Conservation (phyloP, 2,888 invertebrate species). For the Hemaris fuciformis region DNA sequence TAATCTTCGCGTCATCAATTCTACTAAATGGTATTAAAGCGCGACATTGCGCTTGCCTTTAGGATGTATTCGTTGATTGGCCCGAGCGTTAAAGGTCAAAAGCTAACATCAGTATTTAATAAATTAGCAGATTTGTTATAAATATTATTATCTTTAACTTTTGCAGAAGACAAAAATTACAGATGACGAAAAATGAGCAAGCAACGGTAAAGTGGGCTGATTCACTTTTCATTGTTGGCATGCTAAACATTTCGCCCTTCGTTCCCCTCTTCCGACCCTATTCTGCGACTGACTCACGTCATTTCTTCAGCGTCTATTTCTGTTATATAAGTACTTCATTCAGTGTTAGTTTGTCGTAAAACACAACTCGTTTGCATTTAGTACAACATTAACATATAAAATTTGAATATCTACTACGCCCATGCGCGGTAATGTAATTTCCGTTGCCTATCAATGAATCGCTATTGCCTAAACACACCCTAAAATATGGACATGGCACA, state of each 20-base stretch:
- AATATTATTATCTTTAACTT: not conserved
- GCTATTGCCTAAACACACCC: slow-evolving; percentile 1
- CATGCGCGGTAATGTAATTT: slow-evolving; percentile 1
- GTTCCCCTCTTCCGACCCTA: not conserved
- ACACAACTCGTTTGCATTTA: not conserved
- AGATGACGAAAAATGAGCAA: not conserved
- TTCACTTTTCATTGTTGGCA: not conserved
- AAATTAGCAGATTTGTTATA: not conserved
- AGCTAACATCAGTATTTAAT: not conserved
- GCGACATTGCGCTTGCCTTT: not conserved
- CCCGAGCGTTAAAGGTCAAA: not conserved
- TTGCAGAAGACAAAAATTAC: not conserved
- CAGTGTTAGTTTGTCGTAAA: not conserved
- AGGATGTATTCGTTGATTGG: not conserved
- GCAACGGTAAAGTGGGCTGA: not conserved
- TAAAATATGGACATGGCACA: slow-evolving; percentile 5
- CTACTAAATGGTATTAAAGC: no score
- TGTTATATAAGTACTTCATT: not conserved
- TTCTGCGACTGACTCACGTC: not conserved
- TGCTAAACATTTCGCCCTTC: not conserved
- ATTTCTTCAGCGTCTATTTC: not conserved
- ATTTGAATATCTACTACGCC: slow-evolving; percentile 8
- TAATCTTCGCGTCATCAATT: no score
- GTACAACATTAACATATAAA: not conserved
- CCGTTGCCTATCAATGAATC: slow-evolving; percentile 7